A percentile compares a stretch with the other conserved stretches of the same genome.
Evolutionary conservation across 2,113 vertebrate species (phyloP).

Genomic region (Onychostruthus taczanowskii): DNA sequence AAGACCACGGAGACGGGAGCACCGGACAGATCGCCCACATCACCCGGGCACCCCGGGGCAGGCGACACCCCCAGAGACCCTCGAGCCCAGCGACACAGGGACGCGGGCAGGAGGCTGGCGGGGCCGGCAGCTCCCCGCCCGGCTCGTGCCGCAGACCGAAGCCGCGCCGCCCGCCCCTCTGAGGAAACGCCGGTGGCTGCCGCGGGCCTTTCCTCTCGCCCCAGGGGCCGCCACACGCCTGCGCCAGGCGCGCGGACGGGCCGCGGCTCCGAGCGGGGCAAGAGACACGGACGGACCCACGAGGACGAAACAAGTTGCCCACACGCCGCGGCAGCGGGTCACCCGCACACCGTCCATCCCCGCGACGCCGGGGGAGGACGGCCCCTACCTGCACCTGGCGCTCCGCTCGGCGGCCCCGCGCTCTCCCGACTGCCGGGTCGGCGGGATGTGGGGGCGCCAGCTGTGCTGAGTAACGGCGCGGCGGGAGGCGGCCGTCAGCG

Average conservation of each 20-base stretch:
- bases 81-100: background rate
- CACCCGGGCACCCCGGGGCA: too few species aligned
- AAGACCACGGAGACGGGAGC: too few species aligned
- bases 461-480: slow-evolving; percentile 66
- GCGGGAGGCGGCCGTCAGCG: background rate
- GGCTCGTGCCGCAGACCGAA: too few species aligned
- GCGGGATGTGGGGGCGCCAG: background rate
- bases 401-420: background rate
- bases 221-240: background rate
- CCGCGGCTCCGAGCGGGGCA: too few species aligned
- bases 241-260: background rate
- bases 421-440: background rate
- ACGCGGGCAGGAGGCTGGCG: background rate
- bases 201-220: background rate
- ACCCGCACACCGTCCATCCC: background rate
- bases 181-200: background rate
- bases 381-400: background rate
- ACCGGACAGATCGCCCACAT: too few species aligned
- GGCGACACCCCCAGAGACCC: too few species aligned
- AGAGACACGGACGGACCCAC: background rate
- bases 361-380: background rate
- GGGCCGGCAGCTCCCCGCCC: background rate
- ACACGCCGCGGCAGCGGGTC: background rate
- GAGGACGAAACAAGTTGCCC: background rate
- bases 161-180: background rate